phyloP scores from a whole-genome alignment of 2,113 vertebrate species.

The Odocoileus virginianus region DNA sequence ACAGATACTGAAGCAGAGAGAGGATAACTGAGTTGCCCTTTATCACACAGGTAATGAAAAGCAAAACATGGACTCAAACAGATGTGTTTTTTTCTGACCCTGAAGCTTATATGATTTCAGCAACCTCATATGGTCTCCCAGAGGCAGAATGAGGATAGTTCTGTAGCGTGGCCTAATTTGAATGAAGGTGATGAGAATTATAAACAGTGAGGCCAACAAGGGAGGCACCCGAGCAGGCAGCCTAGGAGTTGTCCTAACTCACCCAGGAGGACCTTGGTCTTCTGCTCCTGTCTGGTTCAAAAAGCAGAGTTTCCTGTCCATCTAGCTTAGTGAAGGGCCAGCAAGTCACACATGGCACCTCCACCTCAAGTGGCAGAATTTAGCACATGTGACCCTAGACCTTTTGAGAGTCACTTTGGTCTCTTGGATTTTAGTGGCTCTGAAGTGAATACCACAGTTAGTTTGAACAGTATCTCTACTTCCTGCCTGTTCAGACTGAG shows the following conservation, averaged over 20 bases:
- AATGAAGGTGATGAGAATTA: background rate
- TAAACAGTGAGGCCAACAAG: background rate
- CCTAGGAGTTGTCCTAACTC: background rate
- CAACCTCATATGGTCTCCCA: background rate
- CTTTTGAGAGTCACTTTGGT: background rate
- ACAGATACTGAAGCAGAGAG: background rate
- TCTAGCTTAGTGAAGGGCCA: background rate
- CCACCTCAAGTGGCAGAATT: background rate
- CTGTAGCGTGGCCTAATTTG: background rate
- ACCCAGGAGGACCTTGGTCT: fast-evolving
- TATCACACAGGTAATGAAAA: background rate
- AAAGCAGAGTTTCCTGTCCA: background rate
- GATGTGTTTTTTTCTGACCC: background rate
- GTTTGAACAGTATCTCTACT: slow-evolving; percentile 1
- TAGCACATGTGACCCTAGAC: background rate
- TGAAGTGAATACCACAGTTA: background rate
- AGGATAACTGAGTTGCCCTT: background rate
- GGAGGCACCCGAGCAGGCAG: background rate
- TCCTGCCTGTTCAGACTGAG: slow-evolving; percentile 23
- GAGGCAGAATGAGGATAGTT: background rate
- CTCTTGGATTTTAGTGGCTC: background rate
- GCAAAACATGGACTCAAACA: background rate
- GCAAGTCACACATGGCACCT: background rate
- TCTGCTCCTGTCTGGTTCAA: background rate
- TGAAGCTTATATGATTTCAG: background rate